A percentile compares a stretch with the other conserved stretches of the same genome.
phyloP scores from a whole-genome alignment of 2,888 invertebrate species.

The Nipponacmea schrenckii region DNA sequence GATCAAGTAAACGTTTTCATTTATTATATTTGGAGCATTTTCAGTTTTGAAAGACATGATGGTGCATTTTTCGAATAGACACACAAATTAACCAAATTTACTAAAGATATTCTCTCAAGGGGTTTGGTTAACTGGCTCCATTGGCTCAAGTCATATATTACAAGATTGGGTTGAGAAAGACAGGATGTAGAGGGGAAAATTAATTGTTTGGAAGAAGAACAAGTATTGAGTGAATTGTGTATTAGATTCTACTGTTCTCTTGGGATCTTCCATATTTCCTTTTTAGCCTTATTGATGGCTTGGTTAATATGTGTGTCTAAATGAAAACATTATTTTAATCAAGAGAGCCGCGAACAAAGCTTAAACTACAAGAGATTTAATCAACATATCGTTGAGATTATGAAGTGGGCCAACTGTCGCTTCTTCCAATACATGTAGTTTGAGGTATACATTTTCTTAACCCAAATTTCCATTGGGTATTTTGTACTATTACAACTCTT shows the following conservation, averaged over 20 bases:
- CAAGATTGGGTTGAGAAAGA: background rate
- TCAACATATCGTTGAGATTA: background rate
- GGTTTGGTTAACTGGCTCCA: too few species aligned
- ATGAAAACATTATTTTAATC: constrained; percentile 8
- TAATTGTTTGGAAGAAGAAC: constrained; percentile 4
- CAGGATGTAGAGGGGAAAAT: background rate
- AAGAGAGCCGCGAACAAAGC: background rate
- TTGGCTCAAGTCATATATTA: background rate
- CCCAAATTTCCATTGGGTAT: too few species aligned
- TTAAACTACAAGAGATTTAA: constrained; percentile 1
- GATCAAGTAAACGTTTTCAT: too few species aligned
- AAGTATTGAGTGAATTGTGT: background rate
- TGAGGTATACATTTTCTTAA: too few species aligned
- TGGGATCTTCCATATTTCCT: background rate
- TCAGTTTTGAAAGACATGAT: too few species aligned
- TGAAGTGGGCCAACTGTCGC: background rate
- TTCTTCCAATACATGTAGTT: too few species aligned
- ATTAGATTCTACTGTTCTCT: background rate
- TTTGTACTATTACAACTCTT: too few species aligned
- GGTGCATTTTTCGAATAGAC: too few species aligned
- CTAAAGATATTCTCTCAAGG: too few species aligned
- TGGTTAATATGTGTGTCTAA: background rate
- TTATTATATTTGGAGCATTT: too few species aligned
- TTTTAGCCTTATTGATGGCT: background rate
- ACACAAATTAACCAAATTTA: too few species aligned